These are phyloP conservation scores for Anthopleura xanthogrammica DNA, from an alignment of 92 coral and sea anemone species.

Conservation along the genomic window DNA sequence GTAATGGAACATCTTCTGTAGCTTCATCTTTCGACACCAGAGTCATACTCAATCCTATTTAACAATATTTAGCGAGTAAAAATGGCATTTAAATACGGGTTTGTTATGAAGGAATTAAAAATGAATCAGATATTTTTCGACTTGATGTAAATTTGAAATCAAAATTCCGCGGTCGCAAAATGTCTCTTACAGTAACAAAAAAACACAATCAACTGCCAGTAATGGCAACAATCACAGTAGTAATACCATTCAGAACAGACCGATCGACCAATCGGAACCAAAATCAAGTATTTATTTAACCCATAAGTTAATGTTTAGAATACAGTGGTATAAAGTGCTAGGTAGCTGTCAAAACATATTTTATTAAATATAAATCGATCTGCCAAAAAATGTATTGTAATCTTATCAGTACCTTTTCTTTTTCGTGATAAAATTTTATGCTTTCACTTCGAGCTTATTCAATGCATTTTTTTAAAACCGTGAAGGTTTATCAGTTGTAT, in stretches of 20 bases:
- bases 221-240: too few relatives aligned
- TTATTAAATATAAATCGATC: too few relatives aligned
- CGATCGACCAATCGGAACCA: neutral
- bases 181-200: neutral
- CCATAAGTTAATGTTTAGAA: neutral
- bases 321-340: neutral
- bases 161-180: too few relatives aligned
- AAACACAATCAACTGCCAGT: too few relatives aligned
- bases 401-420: too few relatives aligned
- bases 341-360: neutral
- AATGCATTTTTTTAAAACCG: too few relatives aligned
- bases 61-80: neutral
- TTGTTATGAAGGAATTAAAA: neutral
- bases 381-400: too few relatives aligned
- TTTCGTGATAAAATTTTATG: too few relatives aligned
- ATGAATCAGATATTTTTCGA: neutral
- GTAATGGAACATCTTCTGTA: neutral
- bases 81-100: neutral
- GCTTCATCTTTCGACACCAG: neutral
- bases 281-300: neutral
- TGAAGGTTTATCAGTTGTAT: too few relatives aligned
- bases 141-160: neutral
- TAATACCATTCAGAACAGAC: neutral
- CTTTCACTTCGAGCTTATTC: too few relatives aligned
- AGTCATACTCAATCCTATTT: neutral